Base-by-base conservation (phyloP, 37 sponge, comb jelly and placozoan species). In the Theonella swinhoei region DNA sequence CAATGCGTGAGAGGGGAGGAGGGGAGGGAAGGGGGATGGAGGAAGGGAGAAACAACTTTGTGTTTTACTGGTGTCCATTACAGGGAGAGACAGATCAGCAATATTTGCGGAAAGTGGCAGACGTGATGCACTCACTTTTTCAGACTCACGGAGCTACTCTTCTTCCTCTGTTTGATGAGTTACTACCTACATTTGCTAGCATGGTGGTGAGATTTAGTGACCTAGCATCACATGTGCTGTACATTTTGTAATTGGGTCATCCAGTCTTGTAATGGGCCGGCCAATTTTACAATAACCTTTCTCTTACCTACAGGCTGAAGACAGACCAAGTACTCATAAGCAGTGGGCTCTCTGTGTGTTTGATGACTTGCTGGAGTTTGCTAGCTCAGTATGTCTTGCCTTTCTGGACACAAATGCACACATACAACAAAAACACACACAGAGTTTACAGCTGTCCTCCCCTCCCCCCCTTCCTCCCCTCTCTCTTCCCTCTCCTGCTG, bases 291-390 rank as follows among this genome's bases (percentile, higher is more conserved):
- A n/a, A n/a, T 42, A 23, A 4, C 4, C 42, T 35, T 38, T 39
- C 28, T 42, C 43, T 4, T 38, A 42, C 67, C 54, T 87, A 61
- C 72, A 95, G 94, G 90, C 76, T 11, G 96, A 92, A 28, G 91
- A 82, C 17, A 84, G 90, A 74, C 91, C 94, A 8, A 39, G 85
- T 32, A 39, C 78, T 37, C 91, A 97, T 68, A 91, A 84, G 41
- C 97, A 97, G 79, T 97, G 95, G 97, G 78, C 92, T 8, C 60
- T 99, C 42, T 99, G 99, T 61, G 84, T 95, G 19, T 99, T 97
- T 85, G 99, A 99, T 77, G 99, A 99, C 71, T 77, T 99, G 29
- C 76, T 99, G 37, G 99, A 99, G 68, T 99, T 83, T 86, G 92
- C 92, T 35, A 85, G 95, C 74, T 54, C 86, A 9, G 95, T 92